Conservation (phyloP, 2,888 invertebrate genomes). For the Epistrophella euchroma region DNA sequence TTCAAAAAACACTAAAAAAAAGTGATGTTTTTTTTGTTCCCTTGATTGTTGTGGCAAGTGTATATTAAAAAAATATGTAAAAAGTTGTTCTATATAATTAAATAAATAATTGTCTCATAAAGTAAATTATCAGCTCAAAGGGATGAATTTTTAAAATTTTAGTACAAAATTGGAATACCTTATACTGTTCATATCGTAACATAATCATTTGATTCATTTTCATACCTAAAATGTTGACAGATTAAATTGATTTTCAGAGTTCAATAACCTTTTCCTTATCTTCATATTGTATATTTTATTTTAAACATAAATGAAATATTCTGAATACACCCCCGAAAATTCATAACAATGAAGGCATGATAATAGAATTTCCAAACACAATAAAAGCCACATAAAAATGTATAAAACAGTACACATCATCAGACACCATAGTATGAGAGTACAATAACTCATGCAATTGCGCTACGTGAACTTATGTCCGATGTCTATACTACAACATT, state of each 20-base stretch:
- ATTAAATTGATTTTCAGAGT: background rate
- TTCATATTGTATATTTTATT: background rate
- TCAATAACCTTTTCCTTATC: conserved; percentile 6
- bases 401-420: background rate
- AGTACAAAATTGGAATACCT: no score
- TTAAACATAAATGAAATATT: conserved; percentile 9
- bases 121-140: no score
- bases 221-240: background rate
- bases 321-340: conserved; percentile 47
- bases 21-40: no score
- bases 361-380: conserved; percentile 34
- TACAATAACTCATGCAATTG: conserved; percentile 65
- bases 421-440: conserved; percentile 32
- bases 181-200: background rate
- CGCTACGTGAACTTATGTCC: conserved; percentile 61
- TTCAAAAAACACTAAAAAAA: no score
- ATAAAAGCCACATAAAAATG: conserved; percentile 27
- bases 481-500: conserved; percentile 5
- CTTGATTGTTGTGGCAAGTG: no score
- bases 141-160: no score
- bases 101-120: no score
- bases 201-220: background rate
- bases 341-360: conserved; percentile 7
- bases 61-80: no score
- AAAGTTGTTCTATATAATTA: no score